Evolutionary conservation across 2,113 vertebrate genomes (phyloP), one percentile per base, ranked within the genome.

Genomic region (Opisthocomus hoazin): DNA sequence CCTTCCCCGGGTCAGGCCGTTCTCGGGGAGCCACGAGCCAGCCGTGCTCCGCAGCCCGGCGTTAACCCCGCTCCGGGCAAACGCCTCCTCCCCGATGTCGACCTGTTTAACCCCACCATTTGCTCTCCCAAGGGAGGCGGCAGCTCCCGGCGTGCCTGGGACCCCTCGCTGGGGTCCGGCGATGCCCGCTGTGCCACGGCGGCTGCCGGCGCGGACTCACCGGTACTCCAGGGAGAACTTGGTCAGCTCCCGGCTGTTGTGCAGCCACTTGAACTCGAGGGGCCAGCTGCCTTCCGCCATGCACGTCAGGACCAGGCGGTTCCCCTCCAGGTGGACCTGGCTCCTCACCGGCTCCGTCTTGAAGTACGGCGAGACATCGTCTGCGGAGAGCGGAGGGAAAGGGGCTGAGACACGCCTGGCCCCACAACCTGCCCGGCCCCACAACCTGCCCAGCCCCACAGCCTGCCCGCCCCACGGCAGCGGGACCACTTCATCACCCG

Each of bases 251-350:
- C 91, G 98, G 39, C 97, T 98, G 76, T 99, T 99, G 97, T 99
- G 99, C 29, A 99, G 98, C 99, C 99, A 99, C 96, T 99, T 99
- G 97, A 99, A 99, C 97, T 99, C 99, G 24, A 99, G 98, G 0
- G 99, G 99, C 99, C 99, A 99, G 97, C 99, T 99, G 96, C 99
- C 99, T 96, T 99, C 99, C 0, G 99, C 99, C 99, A 99, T 99
- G 98, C 99, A 99, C 11, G 99, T 99, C 45, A 99, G 98, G 37
- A 99, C 99, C 96, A 99, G 97, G 29, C 99, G 98, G 97, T 99
- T 99, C 64, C 99, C 98, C 94, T 99, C 99, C 97, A 99, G 98
- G 94, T 99, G 99, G 70, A 99, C 98, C 97, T 99, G 99, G 12
- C 98, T 99, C 84, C 98, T 97, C 79, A 99, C 99, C 0, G 99